Percentiles rank a stretch among this genome's conserved stretches.
These are phyloP conservation scores for Lasiurus borealis DNA, from an alignment of 2,113 vertebrate species.

Conservation along the genomic window DNA sequence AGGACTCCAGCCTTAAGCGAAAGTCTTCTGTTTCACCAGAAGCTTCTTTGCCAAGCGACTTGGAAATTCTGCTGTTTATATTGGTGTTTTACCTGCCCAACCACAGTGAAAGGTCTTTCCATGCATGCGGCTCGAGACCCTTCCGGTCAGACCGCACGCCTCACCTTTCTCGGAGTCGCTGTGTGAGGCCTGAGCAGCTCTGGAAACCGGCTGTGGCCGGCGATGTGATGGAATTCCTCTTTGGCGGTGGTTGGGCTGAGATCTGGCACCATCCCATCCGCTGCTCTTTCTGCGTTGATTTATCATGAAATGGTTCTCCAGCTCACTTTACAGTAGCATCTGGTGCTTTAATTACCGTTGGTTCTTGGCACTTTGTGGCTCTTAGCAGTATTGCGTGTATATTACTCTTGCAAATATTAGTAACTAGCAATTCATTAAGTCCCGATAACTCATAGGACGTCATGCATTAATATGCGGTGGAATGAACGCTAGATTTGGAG, in stretches of 20 bases:
- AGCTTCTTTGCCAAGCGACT: background rate
- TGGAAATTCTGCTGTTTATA: background rate
- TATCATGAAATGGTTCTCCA: conserved; percentile 30
- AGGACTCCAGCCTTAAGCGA: background rate
- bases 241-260: background rate
- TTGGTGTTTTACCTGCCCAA: background rate
- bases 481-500: too few species aligned
- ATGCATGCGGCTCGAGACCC: background rate
- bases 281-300: background rate
- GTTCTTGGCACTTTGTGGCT: background rate
- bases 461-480: background rate
- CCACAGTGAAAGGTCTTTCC: background rate
- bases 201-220: background rate
- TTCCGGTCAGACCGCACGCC: background rate
- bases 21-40: background rate
- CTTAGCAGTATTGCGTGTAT: conserved; percentile 17
- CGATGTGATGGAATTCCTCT: background rate
- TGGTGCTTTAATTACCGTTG: background rate
- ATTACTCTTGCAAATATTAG: conserved; percentile 35
- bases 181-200: background rate
- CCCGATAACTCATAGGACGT: background rate
- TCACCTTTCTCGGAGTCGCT: background rate
- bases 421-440: conserved; percentile 17
- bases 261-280: background rate
- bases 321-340: background rate